These are phyloP conservation scores for Sinocyclocheilus grahami DNA, from an alignment of 2,113 vertebrate genomes.

Conservation along the genomic window DNA sequence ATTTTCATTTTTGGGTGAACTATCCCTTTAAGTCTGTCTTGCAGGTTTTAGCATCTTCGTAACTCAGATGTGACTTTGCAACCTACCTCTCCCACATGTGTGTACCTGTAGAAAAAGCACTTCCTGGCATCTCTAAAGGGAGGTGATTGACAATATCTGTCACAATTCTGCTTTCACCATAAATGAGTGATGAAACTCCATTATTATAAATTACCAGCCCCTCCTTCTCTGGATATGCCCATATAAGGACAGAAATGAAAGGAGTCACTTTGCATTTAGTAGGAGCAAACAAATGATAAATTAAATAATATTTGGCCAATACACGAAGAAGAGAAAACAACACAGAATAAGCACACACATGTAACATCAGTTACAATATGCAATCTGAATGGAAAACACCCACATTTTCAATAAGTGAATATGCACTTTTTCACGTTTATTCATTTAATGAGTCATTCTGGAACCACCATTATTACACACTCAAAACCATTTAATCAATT, in stretches of 20 bases:
- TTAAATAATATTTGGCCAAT: not conserved
- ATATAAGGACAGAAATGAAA: not conserved
- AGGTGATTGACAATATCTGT: not conserved
- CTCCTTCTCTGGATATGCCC: not conserved
- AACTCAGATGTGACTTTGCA: not conserved
- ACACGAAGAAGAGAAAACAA: slow-evolving; percentile 8
- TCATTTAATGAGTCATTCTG: slow-evolving; percentile 5
- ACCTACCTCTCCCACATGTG: not conserved
- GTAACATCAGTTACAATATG: not conserved
- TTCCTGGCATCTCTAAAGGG: not conserved
- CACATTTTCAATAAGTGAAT: not conserved
- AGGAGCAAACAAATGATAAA: not conserved
- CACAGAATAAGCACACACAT: slow-evolving; percentile 4
- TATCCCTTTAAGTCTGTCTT: not conserved
- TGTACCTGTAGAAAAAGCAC: not conserved
- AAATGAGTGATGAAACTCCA: not conserved
- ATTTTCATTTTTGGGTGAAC: too few relatives aligned
- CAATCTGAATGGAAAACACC: slow-evolving; percentile 16
- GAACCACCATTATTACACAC: slow-evolving; percentile 10
- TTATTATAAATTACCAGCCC: not conserved
- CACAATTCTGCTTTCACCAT: not conserved
- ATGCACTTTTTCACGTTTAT: slow-evolving; percentile 27
- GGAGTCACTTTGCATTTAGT: not conserved
- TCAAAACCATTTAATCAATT: slow-evolving; percentile 16
- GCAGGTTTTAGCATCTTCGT: not conserved